Evolutionary conservation across 2,797 vertebrate species (phyloP), one percentile per base, ranked within the genome.

Genomic region (Fratercula arctica): DNA sequence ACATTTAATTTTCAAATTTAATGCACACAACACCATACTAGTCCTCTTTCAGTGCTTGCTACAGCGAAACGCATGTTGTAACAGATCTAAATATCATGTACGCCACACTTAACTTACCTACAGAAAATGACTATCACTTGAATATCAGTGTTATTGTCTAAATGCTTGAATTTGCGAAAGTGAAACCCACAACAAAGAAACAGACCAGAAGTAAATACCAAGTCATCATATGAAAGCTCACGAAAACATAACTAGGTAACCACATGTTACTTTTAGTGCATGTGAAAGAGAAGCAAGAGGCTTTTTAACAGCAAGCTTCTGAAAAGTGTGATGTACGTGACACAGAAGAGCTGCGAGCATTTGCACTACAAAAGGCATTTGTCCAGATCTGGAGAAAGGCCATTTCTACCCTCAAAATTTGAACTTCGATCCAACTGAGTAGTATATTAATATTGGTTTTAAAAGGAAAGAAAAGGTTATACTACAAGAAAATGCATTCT

Each of bases 121-220:
- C 15, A 68, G 54, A 89, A 64, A 9, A 23, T 0, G 13, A 60
- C 17, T 31, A 35, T 16, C 57, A 28, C 46, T 41, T 80, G 45
- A 37, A 20, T 8, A n/a, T 16, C 45, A 14, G 46, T 4, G 2
- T 24, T 64, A 16, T 1, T 37, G 51, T 18, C 13, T 19, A 43
- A 69, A 17, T 0, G 8, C 17, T 56, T 54, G 5, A n/a, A 68
- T 46, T 53, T 48, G 85, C 83, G 85, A 70, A 63, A 6, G 6
- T 1, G n/a, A 94, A 94, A 93, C 33, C 67, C 91, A 43, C 85
- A 77, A 67, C 41, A 88, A 85, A 87, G 53, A 72, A 85, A 76
- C 11, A 56, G 39, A 84, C 20, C n/a, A 8, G 41, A 69, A 66
- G 54, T 15, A 81, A 93, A 84, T 0, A 37, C 2, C 53, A 59